Evolutionary conservation across 2,888 invertebrate genomes (phyloP), one percentile per base, ranked within the genome.

Genomic region (Drosophila demipolita): DNA sequence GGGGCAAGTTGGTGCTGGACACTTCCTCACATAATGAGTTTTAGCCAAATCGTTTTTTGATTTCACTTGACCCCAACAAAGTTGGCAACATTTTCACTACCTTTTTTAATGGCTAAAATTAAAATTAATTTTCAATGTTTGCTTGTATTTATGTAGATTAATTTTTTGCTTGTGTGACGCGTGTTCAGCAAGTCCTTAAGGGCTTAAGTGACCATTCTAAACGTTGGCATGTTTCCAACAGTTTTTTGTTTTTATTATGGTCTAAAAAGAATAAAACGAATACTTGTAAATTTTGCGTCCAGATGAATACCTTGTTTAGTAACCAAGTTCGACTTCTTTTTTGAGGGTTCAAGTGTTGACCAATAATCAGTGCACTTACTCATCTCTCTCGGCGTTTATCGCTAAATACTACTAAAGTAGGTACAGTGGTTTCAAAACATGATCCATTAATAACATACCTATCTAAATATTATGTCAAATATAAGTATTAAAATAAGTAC

Each of bases 161-260:
- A 57, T 48, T 54, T 73, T 35, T 57, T 57, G 55, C 52, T 55
- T 40, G 36, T 50, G 48, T 58, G 81, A 61, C 74, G 74, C 81
- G 78, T 88, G 84, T 49, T 75, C 74, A 73, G 50, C 53, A 50
- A 63, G 68, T 5, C 29, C 70, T 74, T 80, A 81, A 77, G 77
- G 86, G 78, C 69, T 75, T 55, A 57, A 70, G 58, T 77, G 78
- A 73, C 79, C 73, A 74, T 6, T 66, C 66, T 68, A 55, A 45
- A 29, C 38, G 33, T n/a, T 67, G 83, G 83, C 80, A 89, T 83
- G 89, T 75, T 45, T 83, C 36, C 83, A 75, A 81, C 15, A 4
- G 4, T 15, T 8, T 45, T 23, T 23, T 45, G 8, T 45, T 23
- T 15, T 23, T 8, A 15, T 15, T 23, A 45, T 45, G 45, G 15